phyloP scores from a whole-genome alignment of 2,888 invertebrate species.

The Thalpophila matura region DNA sequence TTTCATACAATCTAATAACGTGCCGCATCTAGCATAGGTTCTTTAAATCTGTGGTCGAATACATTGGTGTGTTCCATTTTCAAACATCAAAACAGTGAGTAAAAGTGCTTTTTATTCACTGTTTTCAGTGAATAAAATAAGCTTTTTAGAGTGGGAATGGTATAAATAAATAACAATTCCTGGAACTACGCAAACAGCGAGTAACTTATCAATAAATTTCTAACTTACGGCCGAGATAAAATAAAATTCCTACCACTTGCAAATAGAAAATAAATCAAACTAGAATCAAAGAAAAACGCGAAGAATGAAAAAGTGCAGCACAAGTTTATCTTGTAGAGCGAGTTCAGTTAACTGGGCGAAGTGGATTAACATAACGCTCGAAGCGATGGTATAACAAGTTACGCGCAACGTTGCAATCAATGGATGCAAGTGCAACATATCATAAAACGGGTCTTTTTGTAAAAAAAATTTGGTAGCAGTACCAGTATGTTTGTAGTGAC shows the following conservation, averaged over 20 bases:
- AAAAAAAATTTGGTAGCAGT: background rate
- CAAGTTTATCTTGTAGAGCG: constrained; percentile 51
- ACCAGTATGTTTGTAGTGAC: background rate
- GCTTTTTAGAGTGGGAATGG: no score
- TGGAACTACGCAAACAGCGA: background rate
- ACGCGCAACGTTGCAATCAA: constrained; percentile 46
- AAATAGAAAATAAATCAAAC: constrained; percentile 23
- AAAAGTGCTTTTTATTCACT: no score
- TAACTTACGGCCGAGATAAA: constrained; percentile 1
- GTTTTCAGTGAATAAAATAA: no score
- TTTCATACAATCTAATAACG: no score
- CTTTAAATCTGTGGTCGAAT: no score
- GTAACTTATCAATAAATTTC: constrained; percentile 14
- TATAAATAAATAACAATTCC: no score
- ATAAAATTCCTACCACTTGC: background rate
- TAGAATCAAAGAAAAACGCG: constrained; percentile 27
- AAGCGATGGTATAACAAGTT: constrained; percentile 46
- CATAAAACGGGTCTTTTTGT: background rate
- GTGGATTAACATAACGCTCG: constrained; percentile 50
- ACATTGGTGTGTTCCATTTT: no score
- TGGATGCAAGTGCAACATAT: constrained; percentile 1
- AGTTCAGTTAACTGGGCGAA: constrained; percentile 42
- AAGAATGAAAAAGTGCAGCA: constrained; percentile 39
- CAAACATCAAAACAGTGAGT: no score
- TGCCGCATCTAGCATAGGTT: no score